phyloP scores from a whole-genome alignment of 1,140 invertebrate species.

The Drosophila navojoa region DNA sequence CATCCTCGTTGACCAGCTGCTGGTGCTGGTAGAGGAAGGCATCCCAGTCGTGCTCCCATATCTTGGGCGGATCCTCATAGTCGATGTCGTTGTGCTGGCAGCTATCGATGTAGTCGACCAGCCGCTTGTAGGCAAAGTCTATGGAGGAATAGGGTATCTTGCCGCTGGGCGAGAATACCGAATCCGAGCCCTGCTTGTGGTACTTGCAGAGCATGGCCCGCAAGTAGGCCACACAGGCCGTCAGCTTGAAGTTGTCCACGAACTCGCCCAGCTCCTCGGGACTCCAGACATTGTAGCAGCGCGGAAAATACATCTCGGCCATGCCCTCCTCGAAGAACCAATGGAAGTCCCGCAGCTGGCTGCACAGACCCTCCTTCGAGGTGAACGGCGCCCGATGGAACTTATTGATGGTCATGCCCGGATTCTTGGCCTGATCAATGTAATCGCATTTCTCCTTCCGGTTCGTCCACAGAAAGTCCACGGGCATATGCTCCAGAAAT shows the following conservation, averaged over 20 bases:
- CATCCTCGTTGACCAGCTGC: constrained; percentile 88
- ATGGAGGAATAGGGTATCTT: constrained; percentile 89
- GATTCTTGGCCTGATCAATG: constrained; percentile 82
- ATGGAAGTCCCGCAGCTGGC: constrained; percentile 92
- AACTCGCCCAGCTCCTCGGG: constrained; percentile 95
- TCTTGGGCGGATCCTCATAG: constrained; percentile 87
- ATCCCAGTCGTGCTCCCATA: constrained; percentile 94
- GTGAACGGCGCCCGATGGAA: constrained; percentile 94
- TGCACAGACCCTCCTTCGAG: constrained; percentile 94
- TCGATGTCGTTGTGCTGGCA: constrained; percentile 94
- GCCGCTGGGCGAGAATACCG: constrained; percentile 86
- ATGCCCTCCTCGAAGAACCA: constrained; percentile 94
- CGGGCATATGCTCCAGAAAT: constrained; percentile 88
- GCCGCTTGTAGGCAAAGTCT: constrained; percentile 91
- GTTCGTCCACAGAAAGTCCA: constrained; percentile 95
- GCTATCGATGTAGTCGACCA: constrained; percentile 90
- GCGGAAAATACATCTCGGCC: constrained; percentile 92
- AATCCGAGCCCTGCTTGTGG: constrained; percentile 85
- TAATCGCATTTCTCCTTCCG: constrained; percentile 89
- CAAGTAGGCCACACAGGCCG: constrained; percentile 92
- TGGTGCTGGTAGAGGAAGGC: constrained; percentile 92
- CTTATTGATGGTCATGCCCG: constrained; percentile 82
- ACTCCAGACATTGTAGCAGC: constrained; percentile 94
- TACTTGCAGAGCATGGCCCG: constrained; percentile 89
- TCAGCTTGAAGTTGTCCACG: constrained; percentile 94